Evolutionary conservation across 1,140 invertebrate genomes (phyloP), one percentile per base, ranked within the genome.

Genomic region (Zaprionus camerounensis): DNA sequence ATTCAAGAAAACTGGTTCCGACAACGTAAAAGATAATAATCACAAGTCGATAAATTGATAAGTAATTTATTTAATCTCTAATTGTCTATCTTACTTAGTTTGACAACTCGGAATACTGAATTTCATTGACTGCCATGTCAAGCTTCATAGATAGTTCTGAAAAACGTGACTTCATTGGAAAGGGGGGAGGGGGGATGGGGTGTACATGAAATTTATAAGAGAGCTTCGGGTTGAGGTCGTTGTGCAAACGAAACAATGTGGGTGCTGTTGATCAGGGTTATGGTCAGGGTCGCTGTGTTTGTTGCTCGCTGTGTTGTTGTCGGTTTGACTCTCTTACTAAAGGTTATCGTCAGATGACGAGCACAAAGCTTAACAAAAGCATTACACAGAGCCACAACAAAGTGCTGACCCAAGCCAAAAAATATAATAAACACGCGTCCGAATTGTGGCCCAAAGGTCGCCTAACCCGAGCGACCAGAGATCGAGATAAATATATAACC

Each of bases 371-470:
- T 51, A 51, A 51, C 46, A 51, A 51, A 51, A 51, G 9, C 22
- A 51, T 46, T 51, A 51, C n/a, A 51, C 12, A 24, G 17, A 24
- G 46, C 20, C 46, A 51, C 13, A 51, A 51, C 9, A 51, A 51
- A 22, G n/a, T 51, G 46, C 46, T 51, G 46, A 51, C 46, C 46
- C 22, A 12, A 51, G 46, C 46, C 12, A 24, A 24, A 51, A 3
- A 3, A 3, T 34, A 34, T 34, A 34, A 34, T 34, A 9, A 51
- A 51, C 46, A 51, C 46, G 46, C 20, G 20, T 24, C 46, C 12
- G 46, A 51, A 51, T 17, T 51, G 20, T 22, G 46, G 46, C 46
- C 46, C 46, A 51, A 51, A 51, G 46, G 46, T 51, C 46, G 20
- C 2, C 46, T 13, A 11, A 51, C 46, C 20, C 20, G 11, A 24